Base-by-base conservation (phyloP, 2,888 invertebrate species). In the Yponomeuta plumbellus region DNA sequence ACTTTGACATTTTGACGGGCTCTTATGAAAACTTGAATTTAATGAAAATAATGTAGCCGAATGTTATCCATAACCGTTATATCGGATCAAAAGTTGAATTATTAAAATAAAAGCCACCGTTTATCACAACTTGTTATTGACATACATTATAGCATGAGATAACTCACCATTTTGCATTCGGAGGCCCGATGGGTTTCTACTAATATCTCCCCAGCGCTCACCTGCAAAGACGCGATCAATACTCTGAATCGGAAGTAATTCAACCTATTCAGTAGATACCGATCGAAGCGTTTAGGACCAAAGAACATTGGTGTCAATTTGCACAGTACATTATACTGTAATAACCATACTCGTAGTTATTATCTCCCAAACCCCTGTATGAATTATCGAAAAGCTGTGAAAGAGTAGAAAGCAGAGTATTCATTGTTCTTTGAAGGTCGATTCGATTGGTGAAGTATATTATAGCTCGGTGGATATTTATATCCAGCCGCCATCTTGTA, bases 221-320 rank as follows among this genome's bases (percentile, higher is more conserved):
- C 90, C 90, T 91, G 88, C 80, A 83, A 88, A 86, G 84, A 88
- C 83, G 85, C 85, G 81, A 88, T 86, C 83, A 86, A 83, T 84
- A 82, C 81, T 81, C 84, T 85, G 81, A 85, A 80, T 86, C 80
- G 80, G 11, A 40, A 83, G 61, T 61, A 57, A 63, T 52, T 17
- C 44, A 52, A 52, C 44, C 13, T 17, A 52, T 52, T 17, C 44
- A 52, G 44, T 52, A 52, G 13, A 59, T 13, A 59, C 11, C 23
- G 22, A n/a, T 58, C 20, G 21, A 11, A 58, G 23, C n/a, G 20
- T n/a, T 56, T 20, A 20, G n/a, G 57, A 20, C 20, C 23, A 59
- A 20, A 59, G 59, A 11, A 21, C 10, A 59, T 22, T 22, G 11
- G 11, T 13, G 13, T 22, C 10, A 22, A 59, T 22, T 22, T 62